Base-by-base conservation (phyloP, 2,888 invertebrate genomes). In the Acleris laterana region DNA sequence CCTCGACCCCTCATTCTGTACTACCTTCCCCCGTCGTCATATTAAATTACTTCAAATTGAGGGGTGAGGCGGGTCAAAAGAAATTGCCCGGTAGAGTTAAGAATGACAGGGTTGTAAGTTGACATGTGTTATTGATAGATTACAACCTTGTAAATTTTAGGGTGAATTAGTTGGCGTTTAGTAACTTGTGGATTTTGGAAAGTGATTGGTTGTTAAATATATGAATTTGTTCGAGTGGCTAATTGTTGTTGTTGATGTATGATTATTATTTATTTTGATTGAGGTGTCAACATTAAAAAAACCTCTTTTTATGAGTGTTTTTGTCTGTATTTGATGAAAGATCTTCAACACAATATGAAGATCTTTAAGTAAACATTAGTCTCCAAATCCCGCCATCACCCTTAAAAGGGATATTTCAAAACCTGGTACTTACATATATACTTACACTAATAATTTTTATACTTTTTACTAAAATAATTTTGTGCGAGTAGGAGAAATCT, bases 121-220 rank as follows among this genome's bases (percentile, higher is more conserved):
- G 81, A 83, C 83, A 85, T 85, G 82, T 86, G 83, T 83, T 85
- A 75, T 78, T 70, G 71, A 72, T 73, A 68, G 72, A 77, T 76
- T 79, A 80, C 76, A 82, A 82, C 77, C 74, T 72, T 78, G 81
- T 80, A 44, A 70, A 73, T 73, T 70, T 72, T 72, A 70, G 79
- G 78, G 75, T 77, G 77, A 77, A 79, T 76, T 75, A 68, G 68
- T 76, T 75, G 17, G 57, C 44, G 53, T 68, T 64, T 49, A 60
- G 60, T 38, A 49, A 48, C 25, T 51, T 52, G 57, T 59, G 49
- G 57, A 62, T 68, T 58, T 68, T 53, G 50, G 38, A 58, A 58
- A 53, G 65, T 66, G 51, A 57, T 51, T 66, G 50, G 48, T 52
- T 28, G 50, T 38, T 13, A 57, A 44, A 57, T n/a, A n/a, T n/a